Percentiles rank a stretch among this genome's conserved stretches.
phyloP scores from a whole-genome alignment of 2,797 vertebrate species.

The Cuniculus paca region DNA sequence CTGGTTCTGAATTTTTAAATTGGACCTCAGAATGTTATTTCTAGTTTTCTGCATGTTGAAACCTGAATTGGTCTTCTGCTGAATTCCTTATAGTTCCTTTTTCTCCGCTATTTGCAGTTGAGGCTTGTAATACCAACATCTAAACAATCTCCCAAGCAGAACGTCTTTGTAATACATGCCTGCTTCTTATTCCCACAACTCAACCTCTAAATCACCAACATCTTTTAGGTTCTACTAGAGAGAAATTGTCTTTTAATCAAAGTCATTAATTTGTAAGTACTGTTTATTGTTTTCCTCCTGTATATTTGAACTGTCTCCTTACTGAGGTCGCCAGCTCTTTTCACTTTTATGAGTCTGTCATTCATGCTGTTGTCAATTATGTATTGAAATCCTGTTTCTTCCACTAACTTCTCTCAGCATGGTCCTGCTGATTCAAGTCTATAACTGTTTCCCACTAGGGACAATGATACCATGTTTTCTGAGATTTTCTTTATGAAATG shows the following conservation, averaged over 20 bases:
- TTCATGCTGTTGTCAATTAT: background rate
- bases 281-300: background rate
- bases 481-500: background rate
- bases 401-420: background rate
- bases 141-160: background rate
- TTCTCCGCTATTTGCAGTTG: background rate
- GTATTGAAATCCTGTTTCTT: background rate
- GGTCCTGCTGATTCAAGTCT: background rate
- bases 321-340: background rate
- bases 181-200: background rate
- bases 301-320: background rate
- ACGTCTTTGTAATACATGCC: background rate
- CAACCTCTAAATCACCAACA: background rate
- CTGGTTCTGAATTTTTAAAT: background rate
- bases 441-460: background rate
- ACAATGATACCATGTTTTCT: background rate
- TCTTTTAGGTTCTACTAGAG: background rate
- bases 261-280: background rate
- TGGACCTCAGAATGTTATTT: background rate
- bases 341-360: background rate
- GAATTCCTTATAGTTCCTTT: background rate
- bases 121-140: background rate
- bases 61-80: conserved; percentile 3
- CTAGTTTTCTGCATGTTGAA: background rate
- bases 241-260: background rate